A percentile compares a stretch with the other conserved stretches of the same genome.
Conservation (phyloP, 2,113 vertebrate species). For the Etheostoma spectabile region DNA sequence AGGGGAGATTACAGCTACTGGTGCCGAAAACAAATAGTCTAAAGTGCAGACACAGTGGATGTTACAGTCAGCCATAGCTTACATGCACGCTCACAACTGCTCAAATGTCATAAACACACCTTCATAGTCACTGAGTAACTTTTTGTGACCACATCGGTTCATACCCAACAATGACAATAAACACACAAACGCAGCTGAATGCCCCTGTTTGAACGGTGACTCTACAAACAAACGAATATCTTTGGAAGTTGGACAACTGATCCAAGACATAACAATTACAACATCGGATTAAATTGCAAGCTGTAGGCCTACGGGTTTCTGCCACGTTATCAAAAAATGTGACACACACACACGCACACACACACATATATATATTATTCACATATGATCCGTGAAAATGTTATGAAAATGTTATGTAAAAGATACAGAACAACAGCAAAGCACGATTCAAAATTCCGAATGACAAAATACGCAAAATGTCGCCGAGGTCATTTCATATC, state of each 20-base stretch:
- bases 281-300: not conserved
- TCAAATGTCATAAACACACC: not conserved
- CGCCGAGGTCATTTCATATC: not conserved
- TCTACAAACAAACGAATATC: not conserved
- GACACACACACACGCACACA: too few species aligned
- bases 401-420: not conserved
- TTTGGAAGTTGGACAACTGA: not conserved
- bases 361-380: too few species aligned
- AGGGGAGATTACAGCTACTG: constrained; percentile 15
- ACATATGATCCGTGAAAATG: not conserved
- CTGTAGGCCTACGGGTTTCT: not conserved
- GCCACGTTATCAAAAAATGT: not conserved
- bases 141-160: not conserved
- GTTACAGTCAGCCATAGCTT: not conserved
- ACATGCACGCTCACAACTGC: not conserved
- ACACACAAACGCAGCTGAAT: not conserved
- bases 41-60: not conserved
- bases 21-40: constrained; percentile 25
- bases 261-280: not conserved
- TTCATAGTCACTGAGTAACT: not conserved
- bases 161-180: not conserved
- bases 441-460: not conserved
- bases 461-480: not conserved
- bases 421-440: not conserved
- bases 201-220: not conserved